A percentile compares a stretch with the other conserved stretches of the same genome.
phyloP scores from a whole-genome alignment of 2,888 invertebrate species.

The Tinea pellionella region DNA sequence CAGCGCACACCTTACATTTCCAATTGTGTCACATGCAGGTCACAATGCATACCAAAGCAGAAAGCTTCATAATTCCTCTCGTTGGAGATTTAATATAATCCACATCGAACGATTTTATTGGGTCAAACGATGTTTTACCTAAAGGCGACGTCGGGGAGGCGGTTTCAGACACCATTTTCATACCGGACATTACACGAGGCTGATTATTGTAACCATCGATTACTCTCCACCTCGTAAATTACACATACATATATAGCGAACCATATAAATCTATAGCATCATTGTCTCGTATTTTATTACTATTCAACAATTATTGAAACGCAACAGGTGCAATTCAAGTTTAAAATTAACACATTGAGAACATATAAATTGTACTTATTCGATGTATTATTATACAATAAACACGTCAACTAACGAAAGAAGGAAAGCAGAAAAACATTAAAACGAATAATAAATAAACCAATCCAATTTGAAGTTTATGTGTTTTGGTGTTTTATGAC shows the following conservation, averaged over 20 bases:
- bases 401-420: too few relatives aligned
- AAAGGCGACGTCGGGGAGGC: conserved; percentile 21
- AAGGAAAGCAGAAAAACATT: too few relatives aligned
- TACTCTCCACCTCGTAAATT: conserved; percentile 40
- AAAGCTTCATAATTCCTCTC: conserved; percentile 41
- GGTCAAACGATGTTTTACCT: conserved; percentile 23
- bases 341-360: neutral
- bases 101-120: conserved; percentile 38
- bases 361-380: neutral
- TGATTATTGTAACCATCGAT: conserved; percentile 12
- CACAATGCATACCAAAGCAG: conserved; percentile 40
- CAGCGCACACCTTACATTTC: neutral
- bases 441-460: too few relatives aligned
- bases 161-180: neutral
- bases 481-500: too few relatives aligned
- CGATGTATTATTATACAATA: too few relatives aligned
- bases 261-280: conserved; percentile 19
- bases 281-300: conserved; percentile 34
- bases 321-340: neutral
- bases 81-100: conserved; percentile 38
- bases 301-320: neutral
- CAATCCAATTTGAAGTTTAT: too few relatives aligned
- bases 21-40: too few relatives aligned
- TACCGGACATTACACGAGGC: neutral
- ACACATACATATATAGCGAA: conserved; percentile 31